Evolutionary conservation across 2,888 invertebrate species (phyloP), one percentile per base, ranked within the genome.

Genomic region (Barypeithes pellucidus): DNA sequence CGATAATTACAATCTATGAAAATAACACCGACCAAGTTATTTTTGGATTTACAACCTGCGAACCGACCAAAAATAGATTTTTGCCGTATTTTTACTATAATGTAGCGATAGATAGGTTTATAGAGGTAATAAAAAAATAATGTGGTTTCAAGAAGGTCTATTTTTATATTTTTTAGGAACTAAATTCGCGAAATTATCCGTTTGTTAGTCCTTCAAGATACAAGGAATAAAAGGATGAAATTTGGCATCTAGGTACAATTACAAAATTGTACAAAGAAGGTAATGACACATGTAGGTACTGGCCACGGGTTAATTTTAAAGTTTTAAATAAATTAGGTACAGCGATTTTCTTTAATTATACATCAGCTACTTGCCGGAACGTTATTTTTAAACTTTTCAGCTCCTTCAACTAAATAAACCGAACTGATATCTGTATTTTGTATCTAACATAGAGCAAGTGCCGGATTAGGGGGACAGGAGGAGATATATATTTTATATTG

Each of bases 1-100:
- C 5, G 2, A 52, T 39, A 16, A 39, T 39, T 39, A n/a, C n/a
- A 12, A 39, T n/a, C 9, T 39, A 20, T 63, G 54, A 54, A 70
- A 70, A 70, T 63, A 70, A 12, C 62, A 20, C 24, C 47, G 29
- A 16, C 39, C 5, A 39, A 20, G 41, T 22, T 71, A 71, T 71
- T 71, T 71, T 57, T 36, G 43, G 52, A 24, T 33, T 22, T 59
- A 71, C 59, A 71, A 71, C 70, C 63, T 71, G 70, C 63, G 43
- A 54, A 65, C 47, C 18, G 47, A 11, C 33, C 63, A 71, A 65
- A 71, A 71, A 65, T 71, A 71, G 65, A 39, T 24, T 63, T 63
- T 57, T 59, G 11, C 59, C 3, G 22, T 50, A 50, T 50, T 50
- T 50, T 50, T 50, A 50, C 50, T 50, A 50, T 50, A 24, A 50